Base-by-base conservation (phyloP, 2,888 invertebrate genomes). In the Melangyna quadrimaculata region DNA sequence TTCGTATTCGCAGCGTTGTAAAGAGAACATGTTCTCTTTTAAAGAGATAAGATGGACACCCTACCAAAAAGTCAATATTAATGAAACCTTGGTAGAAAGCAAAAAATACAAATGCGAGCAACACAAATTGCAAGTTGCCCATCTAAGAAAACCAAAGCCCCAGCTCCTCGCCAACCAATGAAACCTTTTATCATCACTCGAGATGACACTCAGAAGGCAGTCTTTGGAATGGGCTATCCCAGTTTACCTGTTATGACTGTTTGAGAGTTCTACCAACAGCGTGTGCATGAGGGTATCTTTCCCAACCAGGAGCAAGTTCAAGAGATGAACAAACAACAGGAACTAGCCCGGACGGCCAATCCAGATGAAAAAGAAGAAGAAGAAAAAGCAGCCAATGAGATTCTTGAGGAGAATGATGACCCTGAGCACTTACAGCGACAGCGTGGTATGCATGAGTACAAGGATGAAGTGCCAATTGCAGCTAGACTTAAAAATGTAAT, bases 191-290 rank as follows among this genome's bases (percentile, higher is more conserved):
- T 98, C 51, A 97, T 99, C 72, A 97, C 99, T 0, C 95, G 95
- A 88, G 96, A 98, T 92, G 95, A 95, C 32, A 89, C 96, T 6
- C 98, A 99, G 93, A 99, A 98, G 92, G 95, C 97, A 59, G 97
- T 99, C 12, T 98, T 94, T 93, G 99, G 99, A 0, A 94, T 96
- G 43, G 99, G 99, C 0, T 99, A 99, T 93, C 99, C 99, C 1
- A 95, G 97, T 88, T 91, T 98, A 72, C 98, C 99, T 2, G 95
- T 97, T 1, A 94, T 98, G 94, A 98, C 98, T 0, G 97, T 99
- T 0, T 96, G 98, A 89, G 99, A 99, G 93, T 98, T 98, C 93
- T 99, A 98, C 91, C 96, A 98, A 77, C 95, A 98, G 90, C 94
- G 97, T 83, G 95, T 96, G 0, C 93, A 93, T 73, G 96, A 96